These are phyloP conservation scores for Tyrophagus putrescentiae DNA, from an alignment of 1,140 invertebrate species.

Conservation along the genomic window DNA sequence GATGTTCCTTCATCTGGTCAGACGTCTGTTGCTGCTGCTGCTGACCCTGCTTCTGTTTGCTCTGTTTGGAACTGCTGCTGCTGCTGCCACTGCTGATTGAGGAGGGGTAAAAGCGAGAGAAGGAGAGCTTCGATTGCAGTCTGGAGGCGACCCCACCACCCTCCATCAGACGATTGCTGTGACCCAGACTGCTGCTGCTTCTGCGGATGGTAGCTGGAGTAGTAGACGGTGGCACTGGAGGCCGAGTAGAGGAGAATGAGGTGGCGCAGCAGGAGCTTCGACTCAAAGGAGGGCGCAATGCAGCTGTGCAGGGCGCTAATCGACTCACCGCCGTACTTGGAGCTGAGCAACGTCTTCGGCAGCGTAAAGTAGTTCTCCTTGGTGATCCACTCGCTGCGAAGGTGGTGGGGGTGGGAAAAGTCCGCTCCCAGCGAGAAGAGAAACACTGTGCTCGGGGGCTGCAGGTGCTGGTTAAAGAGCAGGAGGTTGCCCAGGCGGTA, in stretches of 20 bases:
- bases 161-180: no score
- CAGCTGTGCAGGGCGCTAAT: background rate
- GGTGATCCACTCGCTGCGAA: background rate
- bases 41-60: no score
- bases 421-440: constrained; percentile 17
- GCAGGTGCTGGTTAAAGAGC: background rate
- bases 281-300: background rate
- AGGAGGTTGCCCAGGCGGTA: constrained; percentile 12
- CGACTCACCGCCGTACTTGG: background rate
- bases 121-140: background rate
- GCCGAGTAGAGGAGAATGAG: background rate
- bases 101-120: no score
- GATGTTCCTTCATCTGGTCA: no score
- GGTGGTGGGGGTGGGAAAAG: constrained; percentile 5
- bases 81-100: no score
- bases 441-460: background rate
- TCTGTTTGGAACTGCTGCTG: no score
- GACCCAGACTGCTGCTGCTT: no score
- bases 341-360: background rate
- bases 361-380: background rate
- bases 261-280: background rate
- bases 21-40: no score
- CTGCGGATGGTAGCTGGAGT: no score
- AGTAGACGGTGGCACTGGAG: background rate
- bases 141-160: no score